Evolutionary conservation across 2,113 vertebrate genomes (phyloP).

Genomic region (Periophthalmodon schlosseri): DNA sequence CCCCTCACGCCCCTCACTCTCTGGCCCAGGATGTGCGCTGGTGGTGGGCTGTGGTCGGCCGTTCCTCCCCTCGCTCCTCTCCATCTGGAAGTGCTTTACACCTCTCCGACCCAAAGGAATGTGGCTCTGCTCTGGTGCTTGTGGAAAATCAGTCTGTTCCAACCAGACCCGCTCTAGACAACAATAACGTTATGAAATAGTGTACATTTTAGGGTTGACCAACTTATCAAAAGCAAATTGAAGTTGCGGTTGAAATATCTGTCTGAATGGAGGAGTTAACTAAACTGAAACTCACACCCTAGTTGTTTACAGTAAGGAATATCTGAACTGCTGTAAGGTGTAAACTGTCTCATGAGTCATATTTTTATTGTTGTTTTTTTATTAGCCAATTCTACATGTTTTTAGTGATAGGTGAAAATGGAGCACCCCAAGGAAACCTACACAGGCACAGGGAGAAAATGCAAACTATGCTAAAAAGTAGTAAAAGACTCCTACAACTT

Average conservation of each 20-base stretch:
- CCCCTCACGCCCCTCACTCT: neutral
- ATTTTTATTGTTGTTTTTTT: no score
- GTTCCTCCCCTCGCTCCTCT: neutral
- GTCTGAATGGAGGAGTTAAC: no score
- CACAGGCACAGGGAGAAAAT: no score
- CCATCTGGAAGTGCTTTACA: conserved; percentile 82
- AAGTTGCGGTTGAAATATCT: neutral
- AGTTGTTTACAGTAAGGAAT: no score
- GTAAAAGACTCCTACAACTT: no score
- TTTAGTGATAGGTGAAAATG: no score
- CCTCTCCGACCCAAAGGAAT: conserved; percentile 76
- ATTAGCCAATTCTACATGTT: no score
- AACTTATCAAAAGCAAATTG: neutral
- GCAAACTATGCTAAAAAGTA: no score
- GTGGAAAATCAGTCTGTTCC: conserved; percentile 35
- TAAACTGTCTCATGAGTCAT: no score
- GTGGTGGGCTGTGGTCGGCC: neutral
- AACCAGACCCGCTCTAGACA: neutral
- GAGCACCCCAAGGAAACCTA: no score
- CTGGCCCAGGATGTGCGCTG: neutral
- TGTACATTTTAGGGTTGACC: neutral
- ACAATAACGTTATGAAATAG: neutral
- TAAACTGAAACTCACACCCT: no score
- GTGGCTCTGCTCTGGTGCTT: conserved; percentile 65
- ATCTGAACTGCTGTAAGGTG: no score